phyloP scores from a whole-genome alignment of 2,113 vertebrate species.

The Gnathonemus longibarbis region DNA sequence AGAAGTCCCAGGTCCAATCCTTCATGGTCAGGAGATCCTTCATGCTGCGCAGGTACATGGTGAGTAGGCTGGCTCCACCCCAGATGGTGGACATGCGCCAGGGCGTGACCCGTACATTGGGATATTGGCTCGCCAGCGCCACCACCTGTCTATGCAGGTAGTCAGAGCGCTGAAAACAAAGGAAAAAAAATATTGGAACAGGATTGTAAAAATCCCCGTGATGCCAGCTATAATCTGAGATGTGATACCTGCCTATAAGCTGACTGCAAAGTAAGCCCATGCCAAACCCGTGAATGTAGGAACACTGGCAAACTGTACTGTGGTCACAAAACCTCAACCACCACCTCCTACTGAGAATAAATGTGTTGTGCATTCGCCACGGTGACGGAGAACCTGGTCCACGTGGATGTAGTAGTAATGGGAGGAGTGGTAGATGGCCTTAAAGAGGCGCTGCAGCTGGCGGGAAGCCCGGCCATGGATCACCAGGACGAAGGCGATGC shows the following conservation, averaged over 20 bases:
- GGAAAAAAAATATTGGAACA: neutral
- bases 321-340: neutral
- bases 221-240: neutral
- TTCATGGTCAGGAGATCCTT: slow-evolving; percentile 86
- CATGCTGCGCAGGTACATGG: slow-evolving; percentile 93
- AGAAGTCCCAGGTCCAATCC: slow-evolving; percentile 98
- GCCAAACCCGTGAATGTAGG: neutral
- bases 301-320: neutral
- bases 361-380: neutral
- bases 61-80: slow-evolving; percentile 92
- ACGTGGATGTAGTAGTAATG: slow-evolving; percentile 98
- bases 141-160: slow-evolving; percentile 87
- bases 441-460: slow-evolving; percentile 93
- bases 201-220: neutral
- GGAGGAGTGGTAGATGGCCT: slow-evolving; percentile 92
- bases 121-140: slow-evolving; percentile 70
- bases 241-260: neutral
- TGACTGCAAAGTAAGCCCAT: neutral
- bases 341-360: neutral
- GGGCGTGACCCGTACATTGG: slow-evolving; percentile 83
- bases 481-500: slow-evolving; percentile 89
- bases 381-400: slow-evolving; percentile 73
- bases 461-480: slow-evolving; percentile 89
- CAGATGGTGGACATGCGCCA: slow-evolving; percentile 99
- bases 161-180: slow-evolving; percentile 74